Conservation (phyloP, 2,797 vertebrate genomes). For the Gymnoscopelus braueri region DNA sequence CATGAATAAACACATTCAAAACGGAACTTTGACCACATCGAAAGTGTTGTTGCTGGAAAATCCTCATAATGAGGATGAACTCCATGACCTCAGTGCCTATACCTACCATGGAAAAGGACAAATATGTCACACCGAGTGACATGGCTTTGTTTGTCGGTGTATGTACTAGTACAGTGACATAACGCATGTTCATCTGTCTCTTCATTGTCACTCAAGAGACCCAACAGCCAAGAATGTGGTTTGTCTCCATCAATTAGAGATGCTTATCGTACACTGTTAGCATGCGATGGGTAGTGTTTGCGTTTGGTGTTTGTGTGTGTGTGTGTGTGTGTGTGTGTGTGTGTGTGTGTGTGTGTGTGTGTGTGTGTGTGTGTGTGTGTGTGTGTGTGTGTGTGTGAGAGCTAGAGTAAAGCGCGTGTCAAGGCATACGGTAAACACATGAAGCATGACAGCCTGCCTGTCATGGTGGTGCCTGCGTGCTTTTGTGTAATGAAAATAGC, state of each 20-base stretch:
- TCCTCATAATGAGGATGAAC: too few species aligned
- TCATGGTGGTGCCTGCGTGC: background rate
- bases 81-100: too few species aligned
- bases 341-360: constrained; percentile 12
- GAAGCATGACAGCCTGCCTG: background rate
- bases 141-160: too few species aligned
- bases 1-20: too few species aligned
- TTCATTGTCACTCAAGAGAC: constrained; percentile 10
- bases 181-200: constrained; percentile 26
- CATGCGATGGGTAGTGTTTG: constrained; percentile 14
- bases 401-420: background rate
- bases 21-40: too few species aligned
- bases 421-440: background rate
- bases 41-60: too few species aligned
- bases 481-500: background rate
- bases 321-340: constrained; percentile 1
- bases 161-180: background rate
- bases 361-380: constrained; percentile 9
- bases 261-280: constrained; percentile 36
- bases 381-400: constrained; percentile 7
- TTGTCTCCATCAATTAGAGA: constrained; percentile 38
- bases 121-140: too few species aligned
- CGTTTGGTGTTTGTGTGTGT: background rate
- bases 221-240: constrained; percentile 34
- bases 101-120: too few species aligned